Conservation (phyloP, 1,140 invertebrate species). For the Agrypnia vestita region DNA sequence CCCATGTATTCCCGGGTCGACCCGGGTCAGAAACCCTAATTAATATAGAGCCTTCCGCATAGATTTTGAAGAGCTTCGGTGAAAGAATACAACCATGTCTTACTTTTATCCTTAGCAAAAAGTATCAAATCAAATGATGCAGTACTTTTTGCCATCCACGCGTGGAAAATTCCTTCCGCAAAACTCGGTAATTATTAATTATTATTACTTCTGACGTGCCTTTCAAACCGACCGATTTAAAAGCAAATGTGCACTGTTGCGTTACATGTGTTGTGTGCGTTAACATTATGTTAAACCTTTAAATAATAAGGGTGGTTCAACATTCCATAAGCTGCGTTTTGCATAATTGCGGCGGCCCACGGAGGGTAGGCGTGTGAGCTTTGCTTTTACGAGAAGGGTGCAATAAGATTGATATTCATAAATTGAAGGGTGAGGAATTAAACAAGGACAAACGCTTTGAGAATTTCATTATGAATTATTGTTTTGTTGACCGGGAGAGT, state of each 20-base stretch:
- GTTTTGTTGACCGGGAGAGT: no score
- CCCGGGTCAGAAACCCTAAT: no score
- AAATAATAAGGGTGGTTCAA: neutral
- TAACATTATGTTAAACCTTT: neutral
- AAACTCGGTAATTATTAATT: neutral
- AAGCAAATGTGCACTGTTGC: neutral
- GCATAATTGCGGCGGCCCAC: neutral
- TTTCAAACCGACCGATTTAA: no score
- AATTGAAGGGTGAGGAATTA: neutral
- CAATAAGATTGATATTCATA: neutral
- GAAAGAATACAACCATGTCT: no score
- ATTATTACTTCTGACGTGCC: neutral
- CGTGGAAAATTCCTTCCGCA: neutral
- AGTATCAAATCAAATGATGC: neutral
- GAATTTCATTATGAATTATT: no score
- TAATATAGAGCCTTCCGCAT: no score
- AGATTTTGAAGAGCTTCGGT: no score
- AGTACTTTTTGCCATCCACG: slow-evolving; percentile 2
- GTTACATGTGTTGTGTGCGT: neutral
- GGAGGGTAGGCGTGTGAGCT: slow-evolving; percentile 3
- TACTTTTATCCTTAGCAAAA: no score
- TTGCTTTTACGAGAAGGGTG: neutral
- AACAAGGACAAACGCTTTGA: no score
- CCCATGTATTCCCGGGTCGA: no score
- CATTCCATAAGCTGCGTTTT: neutral